Evolutionary conservation across 1,140 invertebrate species (phyloP).

Genomic region (Anoplolepis gracilipes): DNA sequence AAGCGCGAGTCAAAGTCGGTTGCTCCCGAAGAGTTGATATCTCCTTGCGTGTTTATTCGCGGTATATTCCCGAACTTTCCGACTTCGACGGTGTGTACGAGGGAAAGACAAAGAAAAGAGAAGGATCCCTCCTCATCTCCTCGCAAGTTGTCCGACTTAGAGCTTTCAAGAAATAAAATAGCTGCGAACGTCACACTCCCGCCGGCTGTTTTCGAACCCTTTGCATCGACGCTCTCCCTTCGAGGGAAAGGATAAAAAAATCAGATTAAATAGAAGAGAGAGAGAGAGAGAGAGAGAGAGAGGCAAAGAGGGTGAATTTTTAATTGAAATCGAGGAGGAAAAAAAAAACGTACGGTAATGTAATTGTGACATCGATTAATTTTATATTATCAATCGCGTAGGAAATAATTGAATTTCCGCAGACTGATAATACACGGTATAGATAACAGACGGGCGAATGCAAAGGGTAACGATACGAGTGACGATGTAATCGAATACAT

Average conservation of each 20-base stretch:
- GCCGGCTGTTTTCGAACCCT: conserved; percentile 2
- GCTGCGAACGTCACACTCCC: conserved; percentile 26
- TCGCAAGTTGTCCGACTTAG: conserved; percentile 13
- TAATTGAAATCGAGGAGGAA: background rate
- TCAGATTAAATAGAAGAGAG: background rate
- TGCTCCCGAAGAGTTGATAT: too few relatives aligned
- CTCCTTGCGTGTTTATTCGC: background rate
- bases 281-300: background rate
- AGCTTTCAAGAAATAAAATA: conserved; percentile 33
- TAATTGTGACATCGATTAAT: too few relatives aligned
- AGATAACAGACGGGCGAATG: too few relatives aligned
- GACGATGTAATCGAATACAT: conserved; percentile 27
- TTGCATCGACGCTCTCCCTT: background rate
- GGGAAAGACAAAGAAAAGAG: background rate
- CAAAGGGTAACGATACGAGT: background rate
- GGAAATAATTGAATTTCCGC: too few relatives aligned
- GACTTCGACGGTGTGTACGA: background rate
- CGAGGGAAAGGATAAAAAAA: background rate
- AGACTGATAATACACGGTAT: background rate
- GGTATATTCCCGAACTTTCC: conserved; percentile 6
- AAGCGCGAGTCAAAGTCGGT: too few relatives aligned
- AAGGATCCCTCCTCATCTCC: background rate
- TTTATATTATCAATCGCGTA: too few relatives aligned
- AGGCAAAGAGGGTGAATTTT: background rate
- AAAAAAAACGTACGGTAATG: too few relatives aligned